phyloP scores from a whole-genome alignment of 2,888 invertebrate genomes.

The Caenorhabditis virilis region DNA sequence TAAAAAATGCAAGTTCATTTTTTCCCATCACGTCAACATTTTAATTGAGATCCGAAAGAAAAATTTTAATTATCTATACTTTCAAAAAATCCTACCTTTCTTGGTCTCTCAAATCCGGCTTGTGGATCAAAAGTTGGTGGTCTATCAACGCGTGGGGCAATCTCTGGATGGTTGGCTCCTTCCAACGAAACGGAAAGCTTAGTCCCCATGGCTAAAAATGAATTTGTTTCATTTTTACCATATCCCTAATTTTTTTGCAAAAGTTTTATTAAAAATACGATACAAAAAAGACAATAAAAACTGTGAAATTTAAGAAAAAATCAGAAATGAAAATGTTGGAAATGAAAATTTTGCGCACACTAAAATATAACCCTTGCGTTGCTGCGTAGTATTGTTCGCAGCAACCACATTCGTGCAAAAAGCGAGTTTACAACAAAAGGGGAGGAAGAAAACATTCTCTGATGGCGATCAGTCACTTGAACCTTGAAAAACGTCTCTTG shows the following conservation, averaged over 20 bases:
- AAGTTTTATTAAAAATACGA: background rate
- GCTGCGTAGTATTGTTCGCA: conserved; percentile 19
- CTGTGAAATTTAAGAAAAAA: too few relatives aligned
- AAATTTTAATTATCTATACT: too few relatives aligned
- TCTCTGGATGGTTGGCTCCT: conserved; percentile 58
- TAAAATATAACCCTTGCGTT: too few relatives aligned
- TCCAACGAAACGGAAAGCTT: conserved; percentile 61
- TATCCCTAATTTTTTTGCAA: background rate
- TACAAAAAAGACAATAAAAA: background rate
- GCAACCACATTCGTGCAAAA: conserved; percentile 26
- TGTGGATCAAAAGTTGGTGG: conserved; percentile 68
- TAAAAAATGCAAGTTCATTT: too few relatives aligned
- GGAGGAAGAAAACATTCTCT: background rate
- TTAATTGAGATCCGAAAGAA: too few relatives aligned
- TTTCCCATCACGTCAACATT: too few relatives aligned
- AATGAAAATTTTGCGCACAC: too few relatives aligned
- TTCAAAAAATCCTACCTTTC: conserved; percentile 47
- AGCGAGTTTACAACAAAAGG: conserved; percentile 11
- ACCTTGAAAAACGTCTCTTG: too few relatives aligned
- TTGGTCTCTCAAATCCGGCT: conserved; percentile 59
- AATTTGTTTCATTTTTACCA: background rate
- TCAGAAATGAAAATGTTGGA: too few relatives aligned
- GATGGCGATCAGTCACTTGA: too few relatives aligned
- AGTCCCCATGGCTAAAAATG: conserved; percentile 55
- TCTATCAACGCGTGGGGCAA: conserved; percentile 61